A percentile compares a stretch with the other conserved stretches of the same genome.
Conservation (phyloP, 2,888 invertebrate genomes). For the Eupithecia vulgata region DNA sequence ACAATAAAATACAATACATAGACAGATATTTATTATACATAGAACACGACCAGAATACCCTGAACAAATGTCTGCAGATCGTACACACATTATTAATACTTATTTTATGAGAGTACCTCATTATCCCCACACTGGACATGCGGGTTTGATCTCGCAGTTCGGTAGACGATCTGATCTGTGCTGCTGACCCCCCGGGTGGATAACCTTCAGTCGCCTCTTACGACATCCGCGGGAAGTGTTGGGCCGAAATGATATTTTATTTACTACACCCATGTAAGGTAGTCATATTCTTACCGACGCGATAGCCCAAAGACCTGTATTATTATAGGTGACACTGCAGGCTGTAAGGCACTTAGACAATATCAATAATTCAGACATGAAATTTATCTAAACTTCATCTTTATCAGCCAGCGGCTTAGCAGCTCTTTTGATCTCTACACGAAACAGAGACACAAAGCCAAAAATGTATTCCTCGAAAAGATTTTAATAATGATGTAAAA, state of each 20-base stretch:
- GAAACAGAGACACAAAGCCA: not conserved
- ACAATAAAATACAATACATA: too few species aligned
- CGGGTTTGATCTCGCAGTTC: not conserved
- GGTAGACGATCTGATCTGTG: not conserved
- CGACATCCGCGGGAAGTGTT: not conserved
- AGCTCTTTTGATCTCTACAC: not conserved
- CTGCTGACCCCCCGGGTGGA: not conserved
- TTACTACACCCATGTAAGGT: not conserved
- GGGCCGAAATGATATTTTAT: not conserved
- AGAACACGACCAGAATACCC: too few species aligned
- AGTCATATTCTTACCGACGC: not conserved
- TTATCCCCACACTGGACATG: not conserved
- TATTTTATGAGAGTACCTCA: not conserved
- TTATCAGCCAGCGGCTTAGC: not conserved
- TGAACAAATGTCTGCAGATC: too few species aligned
- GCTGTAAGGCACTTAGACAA: not conserved
- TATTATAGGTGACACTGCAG: not conserved
- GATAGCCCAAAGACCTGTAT: not conserved
- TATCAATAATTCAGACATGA: not conserved
- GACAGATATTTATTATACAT: too few species aligned
- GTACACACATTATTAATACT: too few species aligned
- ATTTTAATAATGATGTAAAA: too few species aligned
- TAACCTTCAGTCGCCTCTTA: not conserved
- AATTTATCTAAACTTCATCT: not conserved
- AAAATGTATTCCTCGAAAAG: not conserved